phyloP scores from a whole-genome alignment of 2,113 vertebrate genomes.

The Pterophyllum scalare region DNA sequence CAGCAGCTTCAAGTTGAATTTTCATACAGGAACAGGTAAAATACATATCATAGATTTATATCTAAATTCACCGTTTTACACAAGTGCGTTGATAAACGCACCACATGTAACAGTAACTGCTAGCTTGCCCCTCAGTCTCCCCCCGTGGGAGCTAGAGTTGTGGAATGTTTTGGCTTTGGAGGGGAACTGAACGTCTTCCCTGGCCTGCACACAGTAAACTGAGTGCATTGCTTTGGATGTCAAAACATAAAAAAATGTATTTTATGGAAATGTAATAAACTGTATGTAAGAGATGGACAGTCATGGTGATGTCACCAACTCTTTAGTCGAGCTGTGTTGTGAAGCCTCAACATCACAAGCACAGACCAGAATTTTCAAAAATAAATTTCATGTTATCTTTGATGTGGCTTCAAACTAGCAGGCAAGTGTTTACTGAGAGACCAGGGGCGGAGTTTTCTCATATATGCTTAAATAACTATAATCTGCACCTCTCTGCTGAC shows the following conservation, averaged over 20 bases:
- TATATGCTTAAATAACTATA: background rate
- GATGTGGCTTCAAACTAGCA: background rate
- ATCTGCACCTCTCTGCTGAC: background rate
- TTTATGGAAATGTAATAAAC: too few relatives aligned
- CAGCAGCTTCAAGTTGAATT: background rate
- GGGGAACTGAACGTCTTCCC: background rate
- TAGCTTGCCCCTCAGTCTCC: too few relatives aligned
- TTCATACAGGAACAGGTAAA: background rate
- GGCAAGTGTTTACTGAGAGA: too few relatives aligned
- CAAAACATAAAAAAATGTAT: background rate
- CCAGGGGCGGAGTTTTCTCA: background rate
- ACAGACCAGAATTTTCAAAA: background rate
- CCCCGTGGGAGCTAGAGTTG: too few relatives aligned
- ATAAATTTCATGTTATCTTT: background rate
- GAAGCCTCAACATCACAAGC: background rate
- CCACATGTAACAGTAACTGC: background rate
- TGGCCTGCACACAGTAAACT: background rate
- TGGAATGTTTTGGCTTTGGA: background rate
- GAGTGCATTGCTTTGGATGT: background rate
- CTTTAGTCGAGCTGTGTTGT: background rate
- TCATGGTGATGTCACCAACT: background rate
- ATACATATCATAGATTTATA: background rate
- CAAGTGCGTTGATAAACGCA: background rate
- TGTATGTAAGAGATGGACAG: too few relatives aligned
- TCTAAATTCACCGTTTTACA: background rate